Evolutionary conservation across 2,888 invertebrate species (phyloP).

Genomic region (Drosophila neonasuta): DNA sequence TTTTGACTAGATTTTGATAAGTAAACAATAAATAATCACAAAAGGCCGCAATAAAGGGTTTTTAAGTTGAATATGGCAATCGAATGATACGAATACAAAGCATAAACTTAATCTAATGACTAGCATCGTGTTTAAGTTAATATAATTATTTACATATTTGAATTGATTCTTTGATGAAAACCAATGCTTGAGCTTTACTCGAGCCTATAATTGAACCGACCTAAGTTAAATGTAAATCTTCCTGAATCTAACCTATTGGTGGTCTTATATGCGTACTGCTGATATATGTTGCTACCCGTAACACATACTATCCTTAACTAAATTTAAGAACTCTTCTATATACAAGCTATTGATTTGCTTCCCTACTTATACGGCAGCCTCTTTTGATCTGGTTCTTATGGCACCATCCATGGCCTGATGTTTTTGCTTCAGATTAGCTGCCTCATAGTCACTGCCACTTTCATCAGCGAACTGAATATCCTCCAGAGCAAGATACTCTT

Average conservation of each 20-base stretch:
- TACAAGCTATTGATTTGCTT: slow-evolving; percentile 20
- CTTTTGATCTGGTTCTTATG: slow-evolving; percentile 41
- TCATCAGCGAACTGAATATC: slow-evolving; percentile 89
- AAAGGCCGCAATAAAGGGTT: slow-evolving; percentile 61
- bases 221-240: slow-evolving; percentile 5
- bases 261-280: slow-evolving; percentile 52
- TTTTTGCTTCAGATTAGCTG: slow-evolving; percentile 52
- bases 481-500: slow-evolving; percentile 84
- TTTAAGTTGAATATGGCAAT: slow-evolving; percentile 33
- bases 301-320: slow-evolving; percentile 46
- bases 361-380: slow-evolving; percentile 56
- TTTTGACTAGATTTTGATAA: slow-evolving; percentile 68
- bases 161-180: slow-evolving; percentile 5
- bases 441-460: slow-evolving; percentile 73
- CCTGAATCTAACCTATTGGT: slow-evolving; percentile 55
- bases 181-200: slow-evolving; percentile 36
- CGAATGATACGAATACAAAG: slow-evolving; percentile 28
- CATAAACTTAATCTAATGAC: slow-evolving; percentile 30
- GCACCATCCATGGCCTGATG: slow-evolving; percentile 19
- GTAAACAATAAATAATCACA: slow-evolving; percentile 61
- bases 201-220: slow-evolving; percentile 22
- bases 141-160: slow-evolving; percentile 23
- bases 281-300: slow-evolving; percentile 66
- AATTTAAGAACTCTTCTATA: slow-evolving; percentile 43
- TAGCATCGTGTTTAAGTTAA: slow-evolving; percentile 19